Conservation (phyloP, 2,888 invertebrate genomes). For the Tetanocera ferruginea region DNA sequence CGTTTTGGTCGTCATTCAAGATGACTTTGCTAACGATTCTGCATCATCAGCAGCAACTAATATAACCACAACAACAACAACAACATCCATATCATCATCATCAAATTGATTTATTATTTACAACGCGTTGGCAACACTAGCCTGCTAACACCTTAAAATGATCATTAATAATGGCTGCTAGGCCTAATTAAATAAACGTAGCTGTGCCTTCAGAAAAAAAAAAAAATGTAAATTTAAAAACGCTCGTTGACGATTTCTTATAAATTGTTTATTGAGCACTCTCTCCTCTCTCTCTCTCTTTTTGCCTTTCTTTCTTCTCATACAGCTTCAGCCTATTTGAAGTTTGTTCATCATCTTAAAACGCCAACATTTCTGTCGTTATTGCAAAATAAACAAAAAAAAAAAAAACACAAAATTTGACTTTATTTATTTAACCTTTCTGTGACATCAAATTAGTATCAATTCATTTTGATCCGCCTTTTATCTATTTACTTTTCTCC, state of each 20-base stretch:
- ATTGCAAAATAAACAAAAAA: too few species aligned
- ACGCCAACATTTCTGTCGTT: neutral
- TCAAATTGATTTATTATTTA: slow-evolving; percentile 11
- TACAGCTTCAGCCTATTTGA: neutral
- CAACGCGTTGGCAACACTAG: slow-evolving; percentile 1
- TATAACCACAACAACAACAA: too few species aligned
- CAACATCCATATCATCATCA: neutral
- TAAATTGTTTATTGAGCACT: neutral
- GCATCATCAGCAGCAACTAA: too few species aligned
- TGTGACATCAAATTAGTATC: neutral
- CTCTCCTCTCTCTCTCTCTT: neutral
- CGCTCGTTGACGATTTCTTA: neutral
- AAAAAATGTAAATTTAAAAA: neutral
- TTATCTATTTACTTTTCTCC: too few species aligned
- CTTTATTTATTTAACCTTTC: neutral
- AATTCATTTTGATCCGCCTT: too few species aligned
- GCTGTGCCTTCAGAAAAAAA: neutral
- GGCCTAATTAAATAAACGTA: slow-evolving; percentile 15
- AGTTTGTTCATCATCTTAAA: neutral
- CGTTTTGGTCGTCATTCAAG: neutral
- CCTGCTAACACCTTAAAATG: neutral
- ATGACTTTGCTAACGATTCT: neutral
- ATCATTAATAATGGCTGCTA: slow-evolving; percentile 7
- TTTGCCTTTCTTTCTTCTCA: neutral
- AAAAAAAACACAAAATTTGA: neutral